phyloP scores from a whole-genome alignment of 2,113 vertebrate genomes.

The Elaphurus davidianus region DNA sequence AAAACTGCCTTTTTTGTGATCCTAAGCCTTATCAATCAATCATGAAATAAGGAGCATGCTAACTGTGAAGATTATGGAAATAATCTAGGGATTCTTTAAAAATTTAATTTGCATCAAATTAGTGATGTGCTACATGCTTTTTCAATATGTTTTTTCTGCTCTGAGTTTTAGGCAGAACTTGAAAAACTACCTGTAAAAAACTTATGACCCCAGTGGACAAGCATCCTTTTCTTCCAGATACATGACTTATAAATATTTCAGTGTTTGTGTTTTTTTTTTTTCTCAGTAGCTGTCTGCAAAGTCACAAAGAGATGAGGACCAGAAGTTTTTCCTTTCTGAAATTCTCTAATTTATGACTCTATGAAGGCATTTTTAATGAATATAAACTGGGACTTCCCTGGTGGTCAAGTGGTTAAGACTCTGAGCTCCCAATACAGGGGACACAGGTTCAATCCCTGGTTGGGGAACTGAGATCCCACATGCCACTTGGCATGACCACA shows the following conservation, averaged over 20 bases:
- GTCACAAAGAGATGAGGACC: background rate
- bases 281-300: background rate
- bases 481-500: background rate
- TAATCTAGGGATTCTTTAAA: background rate
- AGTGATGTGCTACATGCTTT: background rate
- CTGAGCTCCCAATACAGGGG: background rate
- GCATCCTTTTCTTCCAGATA: background rate
- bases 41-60: background rate
- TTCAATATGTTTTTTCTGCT: background rate
- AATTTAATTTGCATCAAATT: background rate
- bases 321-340: background rate
- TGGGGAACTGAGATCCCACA: background rate
- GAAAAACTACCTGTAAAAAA: background rate
- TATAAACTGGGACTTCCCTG: background rate
- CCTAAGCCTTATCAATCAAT: background rate
- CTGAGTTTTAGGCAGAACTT: constrained; percentile 17
- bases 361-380: background rate
- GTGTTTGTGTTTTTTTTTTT: background rate
- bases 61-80: background rate
- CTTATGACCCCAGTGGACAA: background rate
- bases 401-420: background rate
- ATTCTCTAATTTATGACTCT: background rate
- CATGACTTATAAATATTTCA: background rate
- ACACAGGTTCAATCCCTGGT: background rate
- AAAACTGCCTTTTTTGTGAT: background rate